These are phyloP conservation scores for Anoplius nigerrimus DNA, from an alignment of 2,888 invertebrate genomes.

Conservation along the genomic window DNA sequence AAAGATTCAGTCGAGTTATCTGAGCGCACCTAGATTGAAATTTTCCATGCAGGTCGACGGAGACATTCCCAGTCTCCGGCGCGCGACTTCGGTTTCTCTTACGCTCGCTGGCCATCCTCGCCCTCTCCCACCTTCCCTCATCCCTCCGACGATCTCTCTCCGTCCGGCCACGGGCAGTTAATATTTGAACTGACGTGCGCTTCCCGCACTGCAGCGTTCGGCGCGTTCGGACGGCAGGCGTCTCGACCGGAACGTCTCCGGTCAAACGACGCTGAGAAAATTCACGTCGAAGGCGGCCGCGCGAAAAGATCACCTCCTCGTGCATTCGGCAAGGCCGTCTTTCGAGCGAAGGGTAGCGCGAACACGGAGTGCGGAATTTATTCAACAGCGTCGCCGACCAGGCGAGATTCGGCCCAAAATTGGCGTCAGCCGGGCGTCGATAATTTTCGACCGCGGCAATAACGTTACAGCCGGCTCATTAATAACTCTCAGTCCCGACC, in stretches of 20 bases:
- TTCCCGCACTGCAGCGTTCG: not conserved
- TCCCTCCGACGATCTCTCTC: constrained; percentile 8
- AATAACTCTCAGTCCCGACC: too few relatives aligned
- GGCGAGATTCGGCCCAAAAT: too few relatives aligned
- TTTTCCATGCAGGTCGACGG: constrained; percentile 66
- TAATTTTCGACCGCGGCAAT: too few relatives aligned
- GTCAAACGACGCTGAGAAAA: not conserved
- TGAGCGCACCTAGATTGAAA: constrained; percentile 71
- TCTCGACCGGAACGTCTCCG: not conserved
- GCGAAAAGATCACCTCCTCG: too few relatives aligned
- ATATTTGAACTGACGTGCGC: constrained; percentile 16
- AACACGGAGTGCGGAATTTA: too few relatives aligned
- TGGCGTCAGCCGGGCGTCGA: too few relatives aligned
- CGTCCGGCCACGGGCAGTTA: constrained; percentile 8
- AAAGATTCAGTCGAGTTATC: constrained; percentile 73
- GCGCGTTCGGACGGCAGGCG: not conserved
- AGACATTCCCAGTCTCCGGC: constrained; percentile 13
- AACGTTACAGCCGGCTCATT: too few relatives aligned
- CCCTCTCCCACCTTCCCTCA: constrained; percentile 33
- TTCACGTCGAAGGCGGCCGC: not conserved
- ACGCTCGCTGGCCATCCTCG: constrained; percentile 15
- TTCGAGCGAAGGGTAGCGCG: too few relatives aligned
- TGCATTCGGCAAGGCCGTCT: too few relatives aligned
- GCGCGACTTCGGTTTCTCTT: constrained; percentile 2
- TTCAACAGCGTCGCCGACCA: too few relatives aligned